These are phyloP conservation scores for Drosophila lutescens DNA, from an alignment of 2,888 invertebrate genomes.

Conservation along the genomic window DNA sequence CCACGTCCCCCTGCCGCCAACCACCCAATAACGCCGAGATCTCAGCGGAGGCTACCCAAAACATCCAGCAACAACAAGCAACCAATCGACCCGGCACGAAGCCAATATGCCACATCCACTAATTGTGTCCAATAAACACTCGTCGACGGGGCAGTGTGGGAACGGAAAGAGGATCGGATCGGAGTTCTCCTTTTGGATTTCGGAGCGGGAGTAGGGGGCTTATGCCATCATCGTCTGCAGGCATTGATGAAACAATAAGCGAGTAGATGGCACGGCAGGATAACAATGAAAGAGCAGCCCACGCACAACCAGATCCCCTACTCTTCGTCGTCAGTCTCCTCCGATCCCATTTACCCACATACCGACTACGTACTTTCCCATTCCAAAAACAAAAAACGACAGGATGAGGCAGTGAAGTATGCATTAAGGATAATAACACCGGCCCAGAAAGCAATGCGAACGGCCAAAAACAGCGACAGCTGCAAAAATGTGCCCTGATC, in stretches of 20 bases:
- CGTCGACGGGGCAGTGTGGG: conserved; percentile 51
- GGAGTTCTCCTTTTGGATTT: conserved; percentile 17
- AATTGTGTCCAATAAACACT: conserved; percentile 79
- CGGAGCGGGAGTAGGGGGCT: conserved; percentile 48
- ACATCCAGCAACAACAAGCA: conserved; percentile 1
- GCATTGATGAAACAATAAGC: conserved; percentile 79
- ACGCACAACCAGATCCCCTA: conserved; percentile 58
- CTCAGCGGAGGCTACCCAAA: not conserved
- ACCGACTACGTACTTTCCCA: not conserved
- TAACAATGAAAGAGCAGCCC: conserved; percentile 68
- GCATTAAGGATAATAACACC: conserved; percentile 79
- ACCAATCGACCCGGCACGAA: conserved; percentile 45
- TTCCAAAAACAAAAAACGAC: conserved; percentile 41
- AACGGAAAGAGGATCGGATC: conserved; percentile 34
- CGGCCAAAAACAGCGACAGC: conserved; percentile 80
- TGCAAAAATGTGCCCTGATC: conserved; percentile 81
- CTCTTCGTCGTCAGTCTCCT: conserved; percentile 1
- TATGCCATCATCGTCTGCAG: conserved; percentile 78
- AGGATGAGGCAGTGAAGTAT: conserved; percentile 78
- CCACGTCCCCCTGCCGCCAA: conserved; percentile 33
- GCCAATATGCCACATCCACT: conserved; percentile 73
- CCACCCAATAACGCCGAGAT: not conserved
- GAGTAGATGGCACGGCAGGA: conserved; percentile 75
- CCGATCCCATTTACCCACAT: conserved; percentile 18
- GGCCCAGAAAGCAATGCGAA: conserved; percentile 69